Evolutionary conservation across 2,797 vertebrate genomes (phyloP).

Genomic region (Arrhamphus sclerolepis): DNA sequence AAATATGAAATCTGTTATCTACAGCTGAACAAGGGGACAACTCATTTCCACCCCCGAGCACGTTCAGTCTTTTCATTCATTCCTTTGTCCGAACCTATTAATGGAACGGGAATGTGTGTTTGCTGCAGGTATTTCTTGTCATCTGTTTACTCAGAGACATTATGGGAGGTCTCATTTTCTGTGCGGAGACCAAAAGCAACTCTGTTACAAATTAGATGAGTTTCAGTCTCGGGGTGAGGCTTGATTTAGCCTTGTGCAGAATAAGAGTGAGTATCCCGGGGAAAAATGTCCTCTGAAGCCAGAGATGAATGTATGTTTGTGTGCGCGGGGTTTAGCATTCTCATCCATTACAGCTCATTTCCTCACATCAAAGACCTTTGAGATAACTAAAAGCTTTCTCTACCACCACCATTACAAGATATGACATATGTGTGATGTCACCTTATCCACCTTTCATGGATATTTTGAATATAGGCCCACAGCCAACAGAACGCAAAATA

Average conservation of each 20-base stretch:
- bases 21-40: background rate
- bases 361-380: conserved; percentile 54
- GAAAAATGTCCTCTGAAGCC: conserved; percentile 9
- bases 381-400: conserved; percentile 19
- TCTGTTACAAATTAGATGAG: background rate
- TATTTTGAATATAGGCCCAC: conserved; percentile 14
- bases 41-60: conserved; percentile 19
- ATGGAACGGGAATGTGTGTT: conserved; percentile 11
- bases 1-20: no score
- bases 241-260: background rate
- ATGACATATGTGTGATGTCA: background rate
- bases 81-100: conserved; percentile 35
- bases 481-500: conserved; percentile 4
- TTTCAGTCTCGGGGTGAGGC: background rate
- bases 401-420: conserved; percentile 9
- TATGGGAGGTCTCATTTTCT: background rate
- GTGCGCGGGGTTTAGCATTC: conserved; percentile 26
- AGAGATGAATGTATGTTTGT: background rate
- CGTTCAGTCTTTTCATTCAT: conserved; percentile 17
- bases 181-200: background rate
- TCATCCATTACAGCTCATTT: conserved; percentile 68
- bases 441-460: conserved; percentile 13
- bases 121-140: background rate
- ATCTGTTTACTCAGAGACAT: background rate
- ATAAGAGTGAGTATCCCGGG: background rate